These are phyloP conservation scores for Batillaria attramentaria DNA, from an alignment of 1,140 invertebrate genomes.

Conservation along the genomic window DNA sequence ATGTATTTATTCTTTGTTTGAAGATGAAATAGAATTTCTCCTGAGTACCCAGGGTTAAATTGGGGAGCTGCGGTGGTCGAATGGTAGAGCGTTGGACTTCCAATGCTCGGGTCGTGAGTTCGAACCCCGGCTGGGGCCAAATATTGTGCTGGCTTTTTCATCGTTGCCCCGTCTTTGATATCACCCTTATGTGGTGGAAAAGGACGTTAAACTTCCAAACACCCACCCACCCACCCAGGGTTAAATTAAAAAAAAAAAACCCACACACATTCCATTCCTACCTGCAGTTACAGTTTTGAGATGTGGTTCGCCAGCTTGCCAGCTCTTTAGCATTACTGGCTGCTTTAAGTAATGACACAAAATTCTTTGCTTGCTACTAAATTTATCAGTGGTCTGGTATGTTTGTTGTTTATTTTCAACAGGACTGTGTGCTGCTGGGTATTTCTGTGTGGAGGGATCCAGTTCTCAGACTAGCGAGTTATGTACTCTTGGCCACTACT, in stretches of 20 bases:
- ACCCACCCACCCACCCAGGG: neutral
- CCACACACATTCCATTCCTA: neutral
- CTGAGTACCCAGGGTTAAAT: neutral
- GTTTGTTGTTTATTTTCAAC: too few species aligned
- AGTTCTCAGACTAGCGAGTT: conserved; percentile 51
- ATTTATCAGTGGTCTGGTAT: too few species aligned
- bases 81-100: too few species aligned
- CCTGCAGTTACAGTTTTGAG: neutral
- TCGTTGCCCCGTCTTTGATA: too few species aligned
- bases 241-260: neutral
- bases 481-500: conserved; percentile 61
- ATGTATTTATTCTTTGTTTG: neutral
- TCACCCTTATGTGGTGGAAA: too few species aligned
- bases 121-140: too few species aligned
- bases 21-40: neutral
- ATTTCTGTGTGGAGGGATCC: conserved; percentile 62
- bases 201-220: too few species aligned
- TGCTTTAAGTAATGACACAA: too few species aligned
- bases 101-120: too few species aligned
- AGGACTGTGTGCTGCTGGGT: conserved; percentile 57
- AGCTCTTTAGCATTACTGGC: neutral
- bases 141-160: too few species aligned
- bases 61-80: too few species aligned
- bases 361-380: too few species aligned
- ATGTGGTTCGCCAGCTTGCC: neutral